Conservation (phyloP, 1,140 invertebrate species). For the Calephelis virginiensis region DNA sequence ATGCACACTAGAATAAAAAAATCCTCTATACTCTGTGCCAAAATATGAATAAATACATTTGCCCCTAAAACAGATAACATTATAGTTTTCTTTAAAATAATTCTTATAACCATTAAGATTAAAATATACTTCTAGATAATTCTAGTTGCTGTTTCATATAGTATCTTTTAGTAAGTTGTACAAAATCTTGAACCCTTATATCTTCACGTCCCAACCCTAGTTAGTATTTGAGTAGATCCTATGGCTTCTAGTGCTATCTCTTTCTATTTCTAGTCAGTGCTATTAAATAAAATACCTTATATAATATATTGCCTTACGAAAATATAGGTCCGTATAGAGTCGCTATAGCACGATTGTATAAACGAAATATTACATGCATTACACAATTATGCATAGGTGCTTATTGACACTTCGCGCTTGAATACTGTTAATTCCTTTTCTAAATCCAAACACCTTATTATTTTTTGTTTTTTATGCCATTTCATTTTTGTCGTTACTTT, state of each 20-base stretch:
- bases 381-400: not conserved
- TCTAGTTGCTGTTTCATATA: conserved; percentile 51
- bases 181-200: conserved; percentile 67
- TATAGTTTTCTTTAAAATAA: conserved; percentile 31
- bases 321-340: conserved; percentile 3
- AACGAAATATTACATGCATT: not conserved
- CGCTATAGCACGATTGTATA: not conserved
- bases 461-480: no score
- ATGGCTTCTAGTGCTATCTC: conserved; percentile 24
- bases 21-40: conserved; percentile 71
- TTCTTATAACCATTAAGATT: conserved; percentile 26
- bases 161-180: conserved; percentile 63
- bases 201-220: conserved; percentile 70
- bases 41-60: conserved; percentile 59
- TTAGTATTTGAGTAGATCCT: conserved; percentile 39
- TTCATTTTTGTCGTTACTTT: no score
- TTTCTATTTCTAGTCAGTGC: conserved; percentile 21
- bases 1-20: conserved; percentile 55
- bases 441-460: no score
- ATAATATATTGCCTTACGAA: conserved; percentile 12
- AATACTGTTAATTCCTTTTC: no score
- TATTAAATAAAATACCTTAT: conserved; percentile 4
- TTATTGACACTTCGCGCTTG: not conserved
- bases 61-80: conserved; percentile 31
- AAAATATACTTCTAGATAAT: conserved; percentile 40